A percentile compares a stretch with the other conserved stretches of the same genome.
These are phyloP conservation scores for Dorcus parallelipipedus DNA, from an alignment of 2,888 invertebrate species.

Conservation along the genomic window DNA sequence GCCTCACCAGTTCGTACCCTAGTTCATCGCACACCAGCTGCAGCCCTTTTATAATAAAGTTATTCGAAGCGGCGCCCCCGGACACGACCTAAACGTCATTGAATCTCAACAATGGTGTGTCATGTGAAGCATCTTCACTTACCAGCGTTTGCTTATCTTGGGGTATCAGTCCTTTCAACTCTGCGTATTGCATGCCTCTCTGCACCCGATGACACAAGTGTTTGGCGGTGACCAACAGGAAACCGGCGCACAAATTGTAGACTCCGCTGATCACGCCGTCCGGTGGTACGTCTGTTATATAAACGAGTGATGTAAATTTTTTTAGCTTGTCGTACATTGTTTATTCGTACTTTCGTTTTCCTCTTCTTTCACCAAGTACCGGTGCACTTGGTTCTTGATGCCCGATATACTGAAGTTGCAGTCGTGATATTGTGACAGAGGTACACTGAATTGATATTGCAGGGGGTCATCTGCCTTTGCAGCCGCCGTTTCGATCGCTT, in stretches of 20 bases:
- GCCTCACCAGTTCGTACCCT: conserved; percentile 66
- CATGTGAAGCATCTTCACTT: conserved; percentile 13
- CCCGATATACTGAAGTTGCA: conserved; percentile 94
- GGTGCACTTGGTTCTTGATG: conserved; percentile 61
- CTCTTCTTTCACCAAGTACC: conserved; percentile 23
- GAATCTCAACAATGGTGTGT: too few species aligned
- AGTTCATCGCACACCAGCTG: conserved; percentile 62
- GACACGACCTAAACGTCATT: conserved; percentile 69
- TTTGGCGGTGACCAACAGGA: conserved; percentile 69
- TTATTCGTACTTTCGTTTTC: conserved; percentile 20
- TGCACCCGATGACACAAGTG: conserved; percentile 82
- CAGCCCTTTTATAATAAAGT: conserved; percentile 71
- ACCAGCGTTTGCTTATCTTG: conserved; percentile 58
- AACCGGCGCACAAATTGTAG: conserved; percentile 80
- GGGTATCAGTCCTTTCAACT: conserved; percentile 60
- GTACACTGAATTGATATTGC: conserved; percentile 64
- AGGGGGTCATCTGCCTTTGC: conserved; percentile 59
- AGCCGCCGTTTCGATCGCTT: conserved; percentile 81
- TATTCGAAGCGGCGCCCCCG: conserved; percentile 95
- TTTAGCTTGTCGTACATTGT: background rate
- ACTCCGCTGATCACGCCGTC: conserved; percentile 72
- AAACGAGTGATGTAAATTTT: conserved; percentile 11
- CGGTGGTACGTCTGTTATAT: conserved; percentile 53
- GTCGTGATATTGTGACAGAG: conserved; percentile 63
- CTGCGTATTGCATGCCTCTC: conserved; percentile 75